Evolutionary conservation across 2,797 vertebrate genomes (phyloP), one percentile per base, ranked within the genome.

Genomic region (Rhynchonycteris naso): DNA sequence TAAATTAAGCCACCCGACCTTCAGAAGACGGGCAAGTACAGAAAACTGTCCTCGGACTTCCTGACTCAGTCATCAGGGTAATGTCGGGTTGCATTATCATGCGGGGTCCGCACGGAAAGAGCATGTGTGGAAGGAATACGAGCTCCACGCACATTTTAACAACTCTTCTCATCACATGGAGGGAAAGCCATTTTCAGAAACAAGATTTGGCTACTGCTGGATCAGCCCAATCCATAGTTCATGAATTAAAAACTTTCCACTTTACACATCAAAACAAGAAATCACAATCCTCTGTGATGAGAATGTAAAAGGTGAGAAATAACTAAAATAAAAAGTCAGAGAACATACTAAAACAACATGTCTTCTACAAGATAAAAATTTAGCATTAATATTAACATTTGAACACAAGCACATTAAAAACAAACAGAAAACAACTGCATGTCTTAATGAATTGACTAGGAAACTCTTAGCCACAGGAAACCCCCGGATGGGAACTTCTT

Each of bases 141-240:
- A 16, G 47, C 24, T 78, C 81, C 61, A 68, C 7, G 61, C 30
- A 54, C 22, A 76, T 80, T 54, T 91, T 19, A 80, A 80, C 71
- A 78, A 68, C 4, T 69, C 26, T 79, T 56, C 69, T 61, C 28
- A 68, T 52, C 38, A 61, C 4, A 35, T 63, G 16, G 18, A 15
- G 1, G 26, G 69, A 43, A 93, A 89, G 69, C 14, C 43, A 75
- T 28, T 74, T 89, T 68, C 59, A 94, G 65, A 94, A 84, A 90
- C 15, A 74, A 95, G 47, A 52, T 58, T 90, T 90, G 56, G 13
- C 38, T 81, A 59, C 33, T 78, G 72, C 33, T 82, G 24, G 26
- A 65, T 21, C 35, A 82, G 22, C 13, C 59, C 91, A 86, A 71
- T 63, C 21, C 7, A 76, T 50, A 72, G 82, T 30, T 38, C 59